phyloP scores from a whole-genome alignment of 1,140 invertebrate species.

The Pogonomyrmex barbatus region DNA sequence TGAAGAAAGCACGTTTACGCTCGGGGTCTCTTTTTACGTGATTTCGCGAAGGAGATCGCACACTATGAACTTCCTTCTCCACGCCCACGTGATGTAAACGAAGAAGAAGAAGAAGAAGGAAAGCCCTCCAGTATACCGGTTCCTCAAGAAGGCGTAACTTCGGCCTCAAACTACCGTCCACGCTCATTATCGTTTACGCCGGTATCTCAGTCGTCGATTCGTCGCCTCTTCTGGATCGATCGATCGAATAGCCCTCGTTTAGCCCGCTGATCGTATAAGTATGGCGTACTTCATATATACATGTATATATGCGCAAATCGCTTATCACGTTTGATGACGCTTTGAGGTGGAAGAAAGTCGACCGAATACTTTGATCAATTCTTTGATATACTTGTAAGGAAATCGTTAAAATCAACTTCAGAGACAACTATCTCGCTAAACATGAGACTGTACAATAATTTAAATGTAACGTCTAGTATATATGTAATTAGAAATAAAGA shows the following conservation, averaged over 20 bases:
- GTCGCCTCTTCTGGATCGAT: constrained; percentile 68
- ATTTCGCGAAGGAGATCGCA: constrained; percentile 69
- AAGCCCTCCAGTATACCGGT: constrained; percentile 79
- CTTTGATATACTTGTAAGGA: background rate
- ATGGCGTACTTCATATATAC: constrained; percentile 18
- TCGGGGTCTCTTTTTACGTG: constrained; percentile 39
- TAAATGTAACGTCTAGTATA: background rate
- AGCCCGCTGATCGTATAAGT: constrained; percentile 50
- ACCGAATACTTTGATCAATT: background rate
- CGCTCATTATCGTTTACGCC: constrained; percentile 79
- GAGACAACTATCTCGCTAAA: background rate
- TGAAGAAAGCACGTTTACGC: constrained; percentile 44
- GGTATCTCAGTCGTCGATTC: constrained; percentile 74
- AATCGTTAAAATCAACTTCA: background rate
- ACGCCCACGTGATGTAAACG: constrained; percentile 75
- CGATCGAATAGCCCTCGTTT: constrained; percentile 65
- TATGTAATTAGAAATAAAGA: background rate
- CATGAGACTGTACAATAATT: background rate
- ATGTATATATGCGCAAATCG: background rate
- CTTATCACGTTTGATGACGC: constrained; percentile 12
- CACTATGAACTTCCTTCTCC: constrained; percentile 66
- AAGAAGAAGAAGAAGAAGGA: constrained; percentile 72
- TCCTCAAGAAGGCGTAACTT: constrained; percentile 80
- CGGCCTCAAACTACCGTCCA: constrained; percentile 79
- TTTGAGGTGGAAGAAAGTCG: constrained; percentile 2